phyloP scores from a whole-genome alignment of 1,140 invertebrate genomes.

The Ceratina calcarata region DNA sequence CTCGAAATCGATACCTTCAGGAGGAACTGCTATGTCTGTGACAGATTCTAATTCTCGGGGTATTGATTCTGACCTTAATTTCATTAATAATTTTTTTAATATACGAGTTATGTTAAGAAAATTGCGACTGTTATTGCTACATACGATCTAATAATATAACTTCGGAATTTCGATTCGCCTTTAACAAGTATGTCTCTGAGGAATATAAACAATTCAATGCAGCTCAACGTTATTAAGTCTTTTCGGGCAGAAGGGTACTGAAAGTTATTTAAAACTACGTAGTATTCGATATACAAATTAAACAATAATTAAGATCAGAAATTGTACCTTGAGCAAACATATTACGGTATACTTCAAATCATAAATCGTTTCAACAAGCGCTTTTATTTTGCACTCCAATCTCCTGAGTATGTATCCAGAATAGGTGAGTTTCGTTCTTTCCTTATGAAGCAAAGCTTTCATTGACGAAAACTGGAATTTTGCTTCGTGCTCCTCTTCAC shows the following conservation, averaged over 20 bases:
- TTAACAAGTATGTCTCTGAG: conserved; percentile 31
- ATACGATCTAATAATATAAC: conserved; percentile 34
- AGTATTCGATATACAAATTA: neutral
- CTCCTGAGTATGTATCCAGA: conserved; percentile 39
- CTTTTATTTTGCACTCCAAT: conserved; percentile 45
- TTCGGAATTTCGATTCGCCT: conserved; percentile 14
- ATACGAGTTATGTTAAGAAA: neutral
- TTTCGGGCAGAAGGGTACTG: neutral
- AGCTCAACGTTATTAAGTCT: conserved; percentile 7
- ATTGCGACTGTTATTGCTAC: neutral
- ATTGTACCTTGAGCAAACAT: conserved; percentile 61
- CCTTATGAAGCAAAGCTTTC: conserved; percentile 59
- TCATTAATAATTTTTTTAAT: neutral
- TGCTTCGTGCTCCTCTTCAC: neutral
- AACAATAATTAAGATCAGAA: neutral
- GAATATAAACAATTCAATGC: conserved; percentile 17
- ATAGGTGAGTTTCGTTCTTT: conserved; percentile 52
- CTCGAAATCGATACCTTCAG: conserved; percentile 38
- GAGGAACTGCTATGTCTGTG: conserved; percentile 53
- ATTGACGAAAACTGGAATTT: conserved; percentile 43
- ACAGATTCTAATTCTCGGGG: conserved; percentile 20
- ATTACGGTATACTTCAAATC: conserved; percentile 65
- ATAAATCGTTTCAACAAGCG: conserved; percentile 44
- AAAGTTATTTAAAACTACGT: neutral
- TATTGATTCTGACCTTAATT: conserved; percentile 54